Conservation (phyloP, 2,797 vertebrate species). For the Enteromius viviparus region DNA sequence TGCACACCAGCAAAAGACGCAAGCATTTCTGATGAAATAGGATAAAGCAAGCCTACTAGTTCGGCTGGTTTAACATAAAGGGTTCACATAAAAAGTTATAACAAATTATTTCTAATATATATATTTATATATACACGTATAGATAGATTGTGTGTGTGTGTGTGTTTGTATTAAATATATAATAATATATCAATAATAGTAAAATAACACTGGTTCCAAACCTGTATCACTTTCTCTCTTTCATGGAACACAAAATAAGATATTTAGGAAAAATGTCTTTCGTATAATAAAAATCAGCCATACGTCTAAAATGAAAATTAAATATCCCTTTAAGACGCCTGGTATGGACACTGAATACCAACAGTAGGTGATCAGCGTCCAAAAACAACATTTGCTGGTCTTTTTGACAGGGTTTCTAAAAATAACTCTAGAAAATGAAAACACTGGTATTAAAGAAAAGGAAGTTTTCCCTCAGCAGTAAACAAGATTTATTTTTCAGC, state of each 20-base stretch:
- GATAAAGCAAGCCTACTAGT: neutral
- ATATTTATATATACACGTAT: neutral
- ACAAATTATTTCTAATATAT: neutral
- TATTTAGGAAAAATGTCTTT: neutral
- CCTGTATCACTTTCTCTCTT: neutral
- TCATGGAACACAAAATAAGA: neutral
- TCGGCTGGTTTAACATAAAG: neutral
- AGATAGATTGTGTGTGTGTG: too few species aligned
- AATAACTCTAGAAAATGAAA: constrained; percentile 50
- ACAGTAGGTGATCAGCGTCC: neutral
- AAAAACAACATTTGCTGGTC: neutral
- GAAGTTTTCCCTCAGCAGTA: constrained; percentile 61
- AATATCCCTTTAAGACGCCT: neutral
- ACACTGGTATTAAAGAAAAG: constrained; percentile 54
- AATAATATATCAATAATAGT: neutral
- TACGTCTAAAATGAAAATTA: neutral
- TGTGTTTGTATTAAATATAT: neutral
- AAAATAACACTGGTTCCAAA: neutral
- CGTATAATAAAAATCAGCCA: neutral
- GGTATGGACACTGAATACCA: neutral
- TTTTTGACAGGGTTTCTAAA: neutral
- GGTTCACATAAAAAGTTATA: neutral
- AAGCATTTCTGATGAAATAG: neutral
- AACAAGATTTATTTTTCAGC: constrained; percentile 58
- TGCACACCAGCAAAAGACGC: neutral